Evolutionary conservation across 2,113 vertebrate species (phyloP).

Genomic region (Eublepharis macularius): DNA sequence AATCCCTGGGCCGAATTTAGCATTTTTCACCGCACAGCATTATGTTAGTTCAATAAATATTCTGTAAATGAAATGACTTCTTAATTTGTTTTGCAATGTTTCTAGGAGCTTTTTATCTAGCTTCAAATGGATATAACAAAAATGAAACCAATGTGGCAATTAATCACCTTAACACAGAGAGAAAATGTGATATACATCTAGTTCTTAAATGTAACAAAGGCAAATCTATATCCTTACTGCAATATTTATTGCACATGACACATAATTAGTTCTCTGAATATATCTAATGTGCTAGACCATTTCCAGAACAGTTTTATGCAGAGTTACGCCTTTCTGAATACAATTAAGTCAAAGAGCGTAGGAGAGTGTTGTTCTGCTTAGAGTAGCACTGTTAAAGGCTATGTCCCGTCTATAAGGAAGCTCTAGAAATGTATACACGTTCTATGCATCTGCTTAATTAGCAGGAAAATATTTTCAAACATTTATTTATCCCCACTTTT

Average conservation of each 20-base stretch:
- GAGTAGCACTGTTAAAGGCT: too few relatives aligned
- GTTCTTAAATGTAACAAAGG: neutral
- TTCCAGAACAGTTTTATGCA: neutral
- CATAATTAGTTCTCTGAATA: neutral
- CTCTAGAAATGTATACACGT: too few relatives aligned
- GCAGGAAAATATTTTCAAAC: too few relatives aligned
- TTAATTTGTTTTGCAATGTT: slow-evolving; percentile 34
- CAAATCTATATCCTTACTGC: neutral
- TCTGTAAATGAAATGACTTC: slow-evolving; percentile 23
- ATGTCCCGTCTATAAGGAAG: too few relatives aligned
- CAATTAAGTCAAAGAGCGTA: too few relatives aligned
- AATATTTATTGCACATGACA: neutral
- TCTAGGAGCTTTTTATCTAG: slow-evolving; percentile 19
- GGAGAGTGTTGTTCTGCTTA: too few relatives aligned
- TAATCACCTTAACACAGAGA: neutral
- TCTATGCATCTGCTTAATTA: too few relatives aligned
- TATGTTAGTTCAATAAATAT: slow-evolving; percentile 28
- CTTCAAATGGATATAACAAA: slow-evolving; percentile 13
- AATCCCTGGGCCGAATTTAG: slow-evolving; percentile 40
- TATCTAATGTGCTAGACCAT: neutral
- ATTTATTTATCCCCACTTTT: too few relatives aligned
- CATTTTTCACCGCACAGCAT: slow-evolving; percentile 27
- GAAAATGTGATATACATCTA: neutral
- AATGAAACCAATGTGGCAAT: neutral
- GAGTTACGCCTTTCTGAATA: too few relatives aligned